Evolutionary conservation across 2,113 vertebrate species (phyloP).

Genomic region (Macaca nemestrina): DNA sequence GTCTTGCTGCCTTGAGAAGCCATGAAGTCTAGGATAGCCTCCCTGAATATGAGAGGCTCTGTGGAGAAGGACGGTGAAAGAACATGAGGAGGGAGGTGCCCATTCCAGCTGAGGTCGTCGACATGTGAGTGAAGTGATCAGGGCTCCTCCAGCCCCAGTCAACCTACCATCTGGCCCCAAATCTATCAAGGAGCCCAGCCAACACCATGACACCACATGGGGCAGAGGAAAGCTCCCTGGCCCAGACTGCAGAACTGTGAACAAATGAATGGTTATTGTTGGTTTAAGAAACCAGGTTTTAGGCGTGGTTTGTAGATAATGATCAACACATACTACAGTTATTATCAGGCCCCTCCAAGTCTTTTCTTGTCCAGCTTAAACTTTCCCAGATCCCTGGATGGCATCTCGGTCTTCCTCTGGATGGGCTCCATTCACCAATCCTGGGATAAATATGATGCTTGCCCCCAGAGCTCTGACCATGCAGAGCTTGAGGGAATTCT

Average conservation of each 20-base stretch:
- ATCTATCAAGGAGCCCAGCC: background rate
- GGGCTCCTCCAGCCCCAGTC: background rate
- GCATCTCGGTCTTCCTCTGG: background rate
- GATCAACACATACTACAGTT: background rate
- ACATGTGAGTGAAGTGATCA: background rate
- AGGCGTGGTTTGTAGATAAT: conserved; percentile 1
- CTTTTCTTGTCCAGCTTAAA: conserved; percentile 27
- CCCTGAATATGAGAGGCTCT: background rate
- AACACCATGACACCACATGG: background rate
- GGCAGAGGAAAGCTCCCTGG: background rate
- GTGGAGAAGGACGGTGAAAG: background rate
- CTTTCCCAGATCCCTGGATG: background rate
- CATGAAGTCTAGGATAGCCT: background rate
- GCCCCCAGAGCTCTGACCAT: background rate
- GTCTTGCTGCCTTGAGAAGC: background rate
- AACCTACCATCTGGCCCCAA: background rate
- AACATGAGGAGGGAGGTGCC: fast-evolving
- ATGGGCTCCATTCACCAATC: background rate
- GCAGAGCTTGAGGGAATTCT: background rate
- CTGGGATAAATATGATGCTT: background rate
- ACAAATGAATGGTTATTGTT: conserved; percentile 30
- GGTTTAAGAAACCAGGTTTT: conserved; percentile 21
- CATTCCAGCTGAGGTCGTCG: background rate
- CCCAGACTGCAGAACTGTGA: background rate
- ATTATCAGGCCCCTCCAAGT: background rate